Evolutionary conservation across 2,113 vertebrate genomes (phyloP), one percentile per base, ranked within the genome.

Genomic region (Pollachius pollachius): DNA sequence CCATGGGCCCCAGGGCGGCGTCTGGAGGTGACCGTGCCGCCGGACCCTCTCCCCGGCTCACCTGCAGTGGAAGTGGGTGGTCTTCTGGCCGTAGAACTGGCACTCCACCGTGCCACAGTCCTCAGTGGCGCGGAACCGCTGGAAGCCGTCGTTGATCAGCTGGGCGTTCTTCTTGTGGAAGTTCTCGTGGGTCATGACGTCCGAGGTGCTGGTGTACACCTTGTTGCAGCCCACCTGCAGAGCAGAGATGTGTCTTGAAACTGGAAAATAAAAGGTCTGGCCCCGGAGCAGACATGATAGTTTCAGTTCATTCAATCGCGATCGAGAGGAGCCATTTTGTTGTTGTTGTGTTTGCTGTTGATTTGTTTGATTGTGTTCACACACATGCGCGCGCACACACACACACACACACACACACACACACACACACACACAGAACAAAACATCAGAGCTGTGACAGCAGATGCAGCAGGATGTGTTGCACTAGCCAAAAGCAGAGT

Each of bases 21-120:
- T 27, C 27, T 27, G 27, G 2, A 27, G 27, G 4, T 27, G 27
- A 27, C 2, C 27, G 4, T 27, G 34, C 7, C 34, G 11, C 2
- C 37, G 1, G 37, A 41, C 6, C 37, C 37, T 7, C 37, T 1
- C 37, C 37, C 37, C 37, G 3, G 34, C 27, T 89, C 73, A 99
- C 97, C 97, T 97, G 96, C 97, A 99, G 85, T 99, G 97, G 85
- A 99, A 99, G 90, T 99, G 97, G 1, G 97, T 99, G 73, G 97
- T 99, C 91, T 99, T 99, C 92, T 99, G 97, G 30, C 96, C 97
- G 0, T 99, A 99, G 89, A 99, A 99, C 87, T 99, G 96, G 81
- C 97, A 99, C 34, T 92, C 94, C 0, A 97, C 94, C 0, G 96
- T 96, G 81, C 97, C 97, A 0, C 97, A 99, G 87, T 99, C 97